A percentile compares a stretch with the other conserved stretches of the same genome.
These are phyloP conservation scores for Patella pellucida DNA, from an alignment of 2,888 invertebrate species.

Conservation along the genomic window DNA sequence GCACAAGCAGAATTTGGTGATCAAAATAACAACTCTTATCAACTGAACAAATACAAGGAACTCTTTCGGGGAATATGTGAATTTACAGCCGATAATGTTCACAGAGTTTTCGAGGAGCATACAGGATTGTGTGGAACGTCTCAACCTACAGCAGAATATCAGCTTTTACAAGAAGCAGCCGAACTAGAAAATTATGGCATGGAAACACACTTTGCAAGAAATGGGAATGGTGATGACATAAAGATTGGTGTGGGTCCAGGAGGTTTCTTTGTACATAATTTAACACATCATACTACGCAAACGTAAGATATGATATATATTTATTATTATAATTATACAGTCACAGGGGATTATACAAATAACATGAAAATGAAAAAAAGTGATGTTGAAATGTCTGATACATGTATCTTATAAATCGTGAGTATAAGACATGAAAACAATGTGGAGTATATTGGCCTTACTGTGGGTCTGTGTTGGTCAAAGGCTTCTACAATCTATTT, in stretches of 20 bases:
- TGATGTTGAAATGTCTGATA: too few species aligned
- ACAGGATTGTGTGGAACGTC: conserved; percentile 77
- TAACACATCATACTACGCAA: conserved; percentile 45
- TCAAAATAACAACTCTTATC: conserved; percentile 64
- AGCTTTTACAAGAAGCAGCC: conserved; percentile 85
- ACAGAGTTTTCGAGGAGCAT: conserved; percentile 53
- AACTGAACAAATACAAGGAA: conserved; percentile 43
- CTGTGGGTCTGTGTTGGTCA: too few species aligned
- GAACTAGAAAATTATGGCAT: conserved; percentile 86
- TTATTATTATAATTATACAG: too few species aligned
- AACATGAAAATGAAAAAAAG: too few species aligned
- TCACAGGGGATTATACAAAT: too few species aligned
- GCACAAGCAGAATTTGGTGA: conserved; percentile 83
- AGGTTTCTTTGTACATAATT: conserved; percentile 75
- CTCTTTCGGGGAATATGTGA: conserved; percentile 42
- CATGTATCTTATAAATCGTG: too few species aligned
- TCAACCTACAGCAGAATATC: conserved; percentile 85
- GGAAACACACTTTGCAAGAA: conserved; percentile 80
- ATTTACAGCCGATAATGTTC: conserved; percentile 31
- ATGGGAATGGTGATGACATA: conserved; percentile 43
- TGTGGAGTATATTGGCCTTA: too few species aligned
- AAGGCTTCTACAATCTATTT: too few species aligned
- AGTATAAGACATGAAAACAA: too few species aligned
- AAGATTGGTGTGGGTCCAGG: conserved; percentile 86
- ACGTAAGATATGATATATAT: conserved; percentile 41